A percentile compares a stretch with the other conserved stretches of the same genome.
phyloP scores from a whole-genome alignment of 2,113 vertebrate species.

The Strix uralensis region DNA sequence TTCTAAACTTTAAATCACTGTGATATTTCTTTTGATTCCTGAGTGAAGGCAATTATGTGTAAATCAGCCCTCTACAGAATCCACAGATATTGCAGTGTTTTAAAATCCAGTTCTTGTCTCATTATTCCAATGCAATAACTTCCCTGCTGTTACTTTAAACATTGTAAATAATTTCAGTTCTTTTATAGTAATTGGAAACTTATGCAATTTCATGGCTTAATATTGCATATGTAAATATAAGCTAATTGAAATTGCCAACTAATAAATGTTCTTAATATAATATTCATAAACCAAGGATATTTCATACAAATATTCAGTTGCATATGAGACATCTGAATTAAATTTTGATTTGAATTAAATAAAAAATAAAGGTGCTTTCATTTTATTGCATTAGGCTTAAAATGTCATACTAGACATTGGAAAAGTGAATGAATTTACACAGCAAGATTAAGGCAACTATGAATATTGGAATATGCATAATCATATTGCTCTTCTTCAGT shows the following conservation, averaged over 20 bases:
- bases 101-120: not conserved
- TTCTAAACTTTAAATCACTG: not conserved
- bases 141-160: conserved; percentile 20
- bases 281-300: conserved; percentile 5
- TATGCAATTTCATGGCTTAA: conserved; percentile 34
- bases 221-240: conserved; percentile 40
- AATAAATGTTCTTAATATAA: conserved; percentile 31
- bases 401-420: not conserved
- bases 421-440: not conserved
- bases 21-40: not conserved
- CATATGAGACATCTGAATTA: conserved; percentile 1
- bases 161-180: conserved; percentile 14
- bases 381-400: conserved; percentile 2
- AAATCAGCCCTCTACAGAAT: not conserved
- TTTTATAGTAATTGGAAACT: conserved; percentile 25
- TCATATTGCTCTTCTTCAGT: not conserved
- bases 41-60: not conserved
- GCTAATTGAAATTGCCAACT: conserved; percentile 45
- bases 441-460: not conserved
- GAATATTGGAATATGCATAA: not conserved
- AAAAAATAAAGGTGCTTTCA: not conserved
- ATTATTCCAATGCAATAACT: not conserved
- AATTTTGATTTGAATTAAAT: not conserved
- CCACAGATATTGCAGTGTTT: not conserved
- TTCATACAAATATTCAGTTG: not conserved